Evolutionary conservation across 2,797 vertebrate species (phyloP).

Genomic region (Pogoniulus pusillus): DNA sequence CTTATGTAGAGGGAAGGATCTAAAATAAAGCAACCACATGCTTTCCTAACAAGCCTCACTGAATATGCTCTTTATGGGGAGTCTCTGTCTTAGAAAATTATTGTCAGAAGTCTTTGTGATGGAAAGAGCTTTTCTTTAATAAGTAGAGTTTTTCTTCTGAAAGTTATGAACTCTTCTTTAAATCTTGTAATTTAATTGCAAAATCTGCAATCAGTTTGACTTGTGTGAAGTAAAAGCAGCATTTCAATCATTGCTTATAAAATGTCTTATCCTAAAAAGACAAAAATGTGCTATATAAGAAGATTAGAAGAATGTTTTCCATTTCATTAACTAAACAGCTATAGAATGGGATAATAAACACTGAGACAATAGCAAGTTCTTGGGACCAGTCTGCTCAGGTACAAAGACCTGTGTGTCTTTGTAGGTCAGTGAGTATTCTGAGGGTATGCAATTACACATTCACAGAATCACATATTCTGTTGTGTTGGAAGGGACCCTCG

Average conservation of each 20-base stretch:
- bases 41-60: constrained; percentile 38
- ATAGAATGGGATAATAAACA: background rate
- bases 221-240: background rate
- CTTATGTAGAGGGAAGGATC: constrained; percentile 57
- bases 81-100: background rate
- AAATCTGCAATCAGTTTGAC: constrained; percentile 29
- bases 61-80: constrained; percentile 17
- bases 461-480: too few species aligned
- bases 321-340: background rate
- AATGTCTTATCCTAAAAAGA: background rate
- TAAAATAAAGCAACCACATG: constrained; percentile 55
- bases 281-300: background rate
- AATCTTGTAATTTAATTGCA: constrained; percentile 1
- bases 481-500: too few species aligned
- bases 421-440: background rate
- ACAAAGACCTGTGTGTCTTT: background rate
- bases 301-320: background rate
- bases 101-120: background rate
- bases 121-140: background rate
- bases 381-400: background rate
- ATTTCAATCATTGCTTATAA: background rate
- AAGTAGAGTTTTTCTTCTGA: constrained; percentile 14
- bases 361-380: background rate
- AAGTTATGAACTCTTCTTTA: constrained; percentile 14
- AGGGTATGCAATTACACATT: background rate